Percentiles rank a stretch among this genome's conserved stretches.
Evolutionary conservation across 1,140 invertebrate species (phyloP).

Genomic region (Pogonomyrmex barbatus): DNA sequence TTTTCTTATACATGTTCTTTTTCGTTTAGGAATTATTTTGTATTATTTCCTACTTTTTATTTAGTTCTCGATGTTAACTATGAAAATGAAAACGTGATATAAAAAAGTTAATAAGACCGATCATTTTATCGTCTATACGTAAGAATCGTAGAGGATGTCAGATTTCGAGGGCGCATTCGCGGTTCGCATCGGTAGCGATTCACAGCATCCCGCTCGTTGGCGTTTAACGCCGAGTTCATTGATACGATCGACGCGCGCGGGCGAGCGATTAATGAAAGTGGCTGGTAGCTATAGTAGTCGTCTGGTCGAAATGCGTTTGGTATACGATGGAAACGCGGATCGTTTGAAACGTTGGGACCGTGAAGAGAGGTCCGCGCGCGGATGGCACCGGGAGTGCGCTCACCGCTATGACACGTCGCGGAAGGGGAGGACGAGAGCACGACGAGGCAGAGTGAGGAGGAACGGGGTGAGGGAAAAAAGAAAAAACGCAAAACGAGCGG

Average conservation of each 20-base stretch:
- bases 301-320: slow-evolving; percentile 54
- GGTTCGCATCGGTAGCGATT: slow-evolving; percentile 28
- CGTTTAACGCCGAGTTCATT: slow-evolving; percentile 70
- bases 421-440: not conserved
- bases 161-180: slow-evolving; percentile 32
- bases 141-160: slow-evolving; percentile 26
- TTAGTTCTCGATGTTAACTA: not conserved
- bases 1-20: not conserved
- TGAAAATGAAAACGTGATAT: not conserved
- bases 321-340: slow-evolving; percentile 62
- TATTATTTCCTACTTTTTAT: not conserved
- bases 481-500: slow-evolving; percentile 78
- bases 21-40: not conserved
- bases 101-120: not conserved
- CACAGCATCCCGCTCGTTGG: slow-evolving; percentile 22
- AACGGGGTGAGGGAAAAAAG: slow-evolving; percentile 43
- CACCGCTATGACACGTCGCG: slow-evolving; percentile 66
- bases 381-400: not conserved
- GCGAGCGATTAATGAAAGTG: slow-evolving; percentile 67
- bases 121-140: not conserved
- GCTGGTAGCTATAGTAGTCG: slow-evolving; percentile 35
- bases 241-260: slow-evolving; percentile 48
- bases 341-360: slow-evolving; percentile 49
- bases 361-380: slow-evolving; percentile 27
- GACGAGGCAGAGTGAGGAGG: slow-evolving; percentile 4